These are phyloP conservation scores for Lapara coniferarum DNA, from an alignment of 2,888 invertebrate species.

Conservation along the genomic window DNA sequence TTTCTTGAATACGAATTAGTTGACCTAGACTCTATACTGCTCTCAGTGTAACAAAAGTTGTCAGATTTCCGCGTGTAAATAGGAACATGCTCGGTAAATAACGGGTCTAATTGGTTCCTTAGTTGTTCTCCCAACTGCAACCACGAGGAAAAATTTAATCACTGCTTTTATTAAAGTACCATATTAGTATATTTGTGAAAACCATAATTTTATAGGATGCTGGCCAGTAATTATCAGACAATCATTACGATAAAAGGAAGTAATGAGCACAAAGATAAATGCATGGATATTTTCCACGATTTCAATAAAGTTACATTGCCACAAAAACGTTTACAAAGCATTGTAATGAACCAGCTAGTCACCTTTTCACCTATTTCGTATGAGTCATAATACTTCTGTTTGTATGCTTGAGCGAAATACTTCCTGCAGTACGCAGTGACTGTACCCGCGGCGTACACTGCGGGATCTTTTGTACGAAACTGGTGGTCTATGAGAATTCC, in stretches of 20 bases:
- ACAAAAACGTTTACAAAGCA: slow-evolving; percentile 7
- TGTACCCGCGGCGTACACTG: slow-evolving; percentile 87
- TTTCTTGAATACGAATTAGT: background rate
- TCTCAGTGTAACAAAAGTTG: background rate
- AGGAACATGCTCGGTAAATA: slow-evolving; percentile 47
- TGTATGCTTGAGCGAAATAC: slow-evolving; percentile 77
- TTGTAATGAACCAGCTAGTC: slow-evolving; percentile 14
- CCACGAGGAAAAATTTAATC: slow-evolving; percentile 10
- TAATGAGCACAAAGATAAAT: too few species aligned
- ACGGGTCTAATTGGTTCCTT: slow-evolving; percentile 63
- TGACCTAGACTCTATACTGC: background rate
- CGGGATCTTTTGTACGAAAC: slow-evolving; percentile 85
- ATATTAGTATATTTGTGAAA: too few species aligned
- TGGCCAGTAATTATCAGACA: too few species aligned
- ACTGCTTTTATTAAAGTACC: background rate
- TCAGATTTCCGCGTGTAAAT: slow-evolving; percentile 23
- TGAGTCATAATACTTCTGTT: slow-evolving; percentile 84
- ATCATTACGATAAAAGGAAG: too few species aligned
- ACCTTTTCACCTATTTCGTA: slow-evolving; percentile 86
- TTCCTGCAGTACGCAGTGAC: slow-evolving; percentile 85
- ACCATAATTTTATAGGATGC: too few species aligned
- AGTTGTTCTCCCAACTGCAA: slow-evolving; percentile 66
- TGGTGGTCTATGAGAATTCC: slow-evolving; percentile 85
- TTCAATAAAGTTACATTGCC: background rate
- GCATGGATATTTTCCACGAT: background rate